phyloP scores from a whole-genome alignment of 2,113 vertebrate species.

The Gallinago jamesoni region DNA sequence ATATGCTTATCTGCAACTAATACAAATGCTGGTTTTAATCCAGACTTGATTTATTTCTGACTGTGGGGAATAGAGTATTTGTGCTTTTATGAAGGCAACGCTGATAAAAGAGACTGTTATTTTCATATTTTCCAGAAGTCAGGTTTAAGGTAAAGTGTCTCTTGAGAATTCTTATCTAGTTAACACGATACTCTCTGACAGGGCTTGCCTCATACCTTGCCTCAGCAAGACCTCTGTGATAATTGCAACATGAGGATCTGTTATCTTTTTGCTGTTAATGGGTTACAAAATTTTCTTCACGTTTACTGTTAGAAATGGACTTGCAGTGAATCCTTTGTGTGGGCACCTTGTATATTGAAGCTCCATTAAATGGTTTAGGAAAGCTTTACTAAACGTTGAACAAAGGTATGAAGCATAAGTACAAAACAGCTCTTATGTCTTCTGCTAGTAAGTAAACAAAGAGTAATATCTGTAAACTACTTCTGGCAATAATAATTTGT shows the following conservation, averaged over 20 bases:
- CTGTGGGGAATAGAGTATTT: not conserved
- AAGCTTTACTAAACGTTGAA: not conserved
- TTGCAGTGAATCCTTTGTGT: rapidly evolving
- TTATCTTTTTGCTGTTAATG: not conserved
- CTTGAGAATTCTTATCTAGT: not conserved
- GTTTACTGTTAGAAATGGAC: not conserved
- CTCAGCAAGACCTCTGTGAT: not conserved
- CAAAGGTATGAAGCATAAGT: not conserved
- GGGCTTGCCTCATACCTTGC: not conserved
- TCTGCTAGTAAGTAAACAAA: not conserved
- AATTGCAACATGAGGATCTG: not conserved
- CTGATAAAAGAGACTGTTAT: not conserved
- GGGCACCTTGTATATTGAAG: not conserved
- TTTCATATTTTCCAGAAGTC: not conserved
- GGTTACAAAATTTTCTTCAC: not conserved
- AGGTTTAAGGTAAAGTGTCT: not conserved
- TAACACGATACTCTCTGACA: not conserved
- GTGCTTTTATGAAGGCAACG: not conserved
- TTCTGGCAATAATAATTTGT: not conserved
- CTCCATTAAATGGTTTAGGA: not conserved
- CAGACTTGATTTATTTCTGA: not conserved
- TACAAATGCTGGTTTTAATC: not conserved
- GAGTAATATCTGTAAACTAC: not conserved
- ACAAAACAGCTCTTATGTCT: not conserved
- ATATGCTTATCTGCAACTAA: rapidly evolving